Evolutionary conservation across 2,797 vertebrate species (phyloP), one percentile per base, ranked within the genome.

Genomic region (Phalloptychus januarius): DNA sequence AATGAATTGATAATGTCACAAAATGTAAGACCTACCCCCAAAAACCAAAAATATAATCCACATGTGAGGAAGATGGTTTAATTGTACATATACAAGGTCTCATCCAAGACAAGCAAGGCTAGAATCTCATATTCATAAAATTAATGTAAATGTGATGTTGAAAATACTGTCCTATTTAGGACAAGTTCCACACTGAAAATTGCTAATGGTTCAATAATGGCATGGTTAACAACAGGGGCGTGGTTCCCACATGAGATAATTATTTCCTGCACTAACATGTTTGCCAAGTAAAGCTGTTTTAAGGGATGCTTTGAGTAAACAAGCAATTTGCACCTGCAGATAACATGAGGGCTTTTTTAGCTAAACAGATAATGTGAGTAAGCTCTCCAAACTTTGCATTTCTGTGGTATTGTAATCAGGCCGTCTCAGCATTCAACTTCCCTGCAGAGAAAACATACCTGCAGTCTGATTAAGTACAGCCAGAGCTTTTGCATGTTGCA

Each of bases 401-500:
- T 75, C 0, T 79, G 48, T 58, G 33, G n/a, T 7, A 71, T 15
- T 61, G 52, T 38, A 52, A 63, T 69, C n/a, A 70, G 61, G 45
- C n/a, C 75, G 50, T 61, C 58, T 74, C 50, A 25, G 65, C 65
- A 36, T 67, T 77, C 71, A 73, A 42, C 71, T 79, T 50, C 61
- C 71, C 78, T 12, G 54, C 38, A 72, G 44, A 40, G 4, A 20
- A 82, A 71, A 86, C 65, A 78, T 74, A 85, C 84, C 67, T 82
- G 40, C 75, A 70, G 65, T 42, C 70, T 79, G 82, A 83, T 85
- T 85, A 88, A 45, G 76, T 45, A 71, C 77, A 79, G 50, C 71
- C 0, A 2, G 44, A 71, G 63, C 31, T 52, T 36, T 25, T 20
- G 65, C 33, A 52, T 67, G 83, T 70, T 46, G 44, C 42, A 69